A percentile compares a stretch with the other conserved stretches of the same genome.
Conservation (phyloP, 2,797 vertebrate species). For the Epinephelus malabaricus region DNA sequence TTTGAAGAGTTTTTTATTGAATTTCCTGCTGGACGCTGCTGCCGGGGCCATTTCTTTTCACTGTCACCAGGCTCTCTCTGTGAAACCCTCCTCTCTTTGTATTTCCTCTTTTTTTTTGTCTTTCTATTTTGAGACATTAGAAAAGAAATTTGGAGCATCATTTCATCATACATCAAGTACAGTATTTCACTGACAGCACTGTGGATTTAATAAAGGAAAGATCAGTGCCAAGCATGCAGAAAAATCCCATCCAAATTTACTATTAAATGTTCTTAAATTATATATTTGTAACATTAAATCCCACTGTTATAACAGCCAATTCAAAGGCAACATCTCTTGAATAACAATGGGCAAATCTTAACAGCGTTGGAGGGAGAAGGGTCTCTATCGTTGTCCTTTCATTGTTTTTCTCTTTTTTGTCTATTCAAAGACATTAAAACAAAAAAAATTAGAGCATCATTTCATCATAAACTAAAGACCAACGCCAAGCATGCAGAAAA, state of each 20-base stretch:
- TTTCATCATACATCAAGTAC: constrained; percentile 31
- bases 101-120: neutral
- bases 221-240: constrained; percentile 23
- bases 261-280: constrained; percentile 45
- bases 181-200: constrained; percentile 35
- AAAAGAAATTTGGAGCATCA: constrained; percentile 22
- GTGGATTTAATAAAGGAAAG: constrained; percentile 35
- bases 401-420: neutral
- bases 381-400: neutral
- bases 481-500: constrained; percentile 45
- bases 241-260: constrained; percentile 55
- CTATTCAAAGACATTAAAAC: constrained; percentile 2
- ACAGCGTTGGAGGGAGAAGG: neutral
- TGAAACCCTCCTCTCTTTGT: constrained; percentile 15
- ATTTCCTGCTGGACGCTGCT: constrained; percentile 91
- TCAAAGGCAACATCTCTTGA: constrained; percentile 2
- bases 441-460: too few species aligned
- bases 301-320: neutral
- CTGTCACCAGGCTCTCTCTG: constrained; percentile 40
- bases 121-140: constrained; percentile 6
- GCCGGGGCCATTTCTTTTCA: constrained; percentile 65
- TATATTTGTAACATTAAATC: neutral
- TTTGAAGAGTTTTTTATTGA: constrained; percentile 95
- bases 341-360: neutral
- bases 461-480: constrained; percentile 29